Percentiles rank a stretch among this genome's conserved stretches.
phyloP scores from a whole-genome alignment of 2,888 invertebrate genomes.

The Tryphoninae sp. region DNA sequence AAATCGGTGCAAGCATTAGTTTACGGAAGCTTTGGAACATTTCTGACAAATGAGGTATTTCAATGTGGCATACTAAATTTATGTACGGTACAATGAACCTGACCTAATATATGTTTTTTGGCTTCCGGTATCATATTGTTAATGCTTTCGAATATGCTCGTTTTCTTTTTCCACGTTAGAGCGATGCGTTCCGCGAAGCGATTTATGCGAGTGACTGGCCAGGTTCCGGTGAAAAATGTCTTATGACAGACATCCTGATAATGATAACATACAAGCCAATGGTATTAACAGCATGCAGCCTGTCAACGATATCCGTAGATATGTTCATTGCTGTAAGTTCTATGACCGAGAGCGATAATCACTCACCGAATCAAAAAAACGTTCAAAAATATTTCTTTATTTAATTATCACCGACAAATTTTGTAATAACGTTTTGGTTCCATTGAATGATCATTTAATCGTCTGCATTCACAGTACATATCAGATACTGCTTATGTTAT shows the following conservation, averaged over 20 bases:
- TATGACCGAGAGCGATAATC: neutral
- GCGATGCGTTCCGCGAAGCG: conserved; percentile 49
- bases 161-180: conserved; percentile 28
- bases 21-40: conserved; percentile 46
- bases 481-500: neutral
- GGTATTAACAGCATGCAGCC: conserved; percentile 50
- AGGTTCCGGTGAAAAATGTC: conserved; percentile 46
- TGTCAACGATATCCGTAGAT: conserved; percentile 57
- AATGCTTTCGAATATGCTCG: neutral
- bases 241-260: conserved; percentile 52
- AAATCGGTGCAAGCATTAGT: conserved; percentile 57
- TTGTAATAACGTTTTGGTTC: neutral
- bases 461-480: no score
- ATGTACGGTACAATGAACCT: neutral
- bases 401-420: no score
- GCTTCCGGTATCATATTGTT: neutral
- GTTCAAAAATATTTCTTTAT: neutral
- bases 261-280: conserved; percentile 57
- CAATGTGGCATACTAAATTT: neutral
- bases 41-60: conserved; percentile 57
- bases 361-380: neutral
- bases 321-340: conserved; percentile 61
- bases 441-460: neutral
- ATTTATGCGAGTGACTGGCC: conserved; percentile 56
- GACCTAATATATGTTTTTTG: neutral